Evolutionary conservation across 2,888 invertebrate species (phyloP), one percentile per base, ranked within the genome.

Genomic region (Mamestra brassicae): DNA sequence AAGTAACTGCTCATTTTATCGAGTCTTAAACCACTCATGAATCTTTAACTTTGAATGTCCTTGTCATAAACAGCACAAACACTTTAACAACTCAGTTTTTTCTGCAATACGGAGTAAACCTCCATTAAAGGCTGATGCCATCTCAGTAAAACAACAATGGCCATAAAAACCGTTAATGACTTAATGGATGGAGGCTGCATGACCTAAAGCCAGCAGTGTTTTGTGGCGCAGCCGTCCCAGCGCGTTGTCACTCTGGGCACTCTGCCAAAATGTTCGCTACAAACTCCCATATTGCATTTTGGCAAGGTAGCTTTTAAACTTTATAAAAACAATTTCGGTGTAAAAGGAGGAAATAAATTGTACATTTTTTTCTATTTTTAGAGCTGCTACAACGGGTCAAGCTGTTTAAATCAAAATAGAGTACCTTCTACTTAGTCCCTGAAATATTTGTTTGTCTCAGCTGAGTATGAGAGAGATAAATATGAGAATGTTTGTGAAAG

Each of bases 101-200:
- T 76, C 34, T 55, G 54, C 34, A 47, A 54, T 58, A 54, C 58
- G 13, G 42, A 36, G 61, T 58, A 61, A 50, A 69, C 58, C 62
- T 72, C 62, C 61, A 81, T 76, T 77, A 76, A 73, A 47, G 50
- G 62, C 66, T 50, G 66, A 69, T 60, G 47, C 57, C 63, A 72
- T 75, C 66, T 72, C 72, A 72, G 67, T 75, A 70, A 82, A 83
- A 83, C 83, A 79, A 78, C 80, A 80, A 76, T 60, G 64, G 61
- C 74, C 62, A 66, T 86, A 83, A 81, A 84, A 86, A 80, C 63
- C 17, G 62, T 76, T 85, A 84, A 84, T 80, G 86, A 76, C 85
- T 77, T 81, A 84, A 86, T 86, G 83, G 83, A 78, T 78, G 60
- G 74, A 77, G 34, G 83, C 64, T 66, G 74, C 71, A 77, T 80